Conservation (phyloP, 2,888 invertebrate genomes). For the Tetragonula carbonaria region DNA sequence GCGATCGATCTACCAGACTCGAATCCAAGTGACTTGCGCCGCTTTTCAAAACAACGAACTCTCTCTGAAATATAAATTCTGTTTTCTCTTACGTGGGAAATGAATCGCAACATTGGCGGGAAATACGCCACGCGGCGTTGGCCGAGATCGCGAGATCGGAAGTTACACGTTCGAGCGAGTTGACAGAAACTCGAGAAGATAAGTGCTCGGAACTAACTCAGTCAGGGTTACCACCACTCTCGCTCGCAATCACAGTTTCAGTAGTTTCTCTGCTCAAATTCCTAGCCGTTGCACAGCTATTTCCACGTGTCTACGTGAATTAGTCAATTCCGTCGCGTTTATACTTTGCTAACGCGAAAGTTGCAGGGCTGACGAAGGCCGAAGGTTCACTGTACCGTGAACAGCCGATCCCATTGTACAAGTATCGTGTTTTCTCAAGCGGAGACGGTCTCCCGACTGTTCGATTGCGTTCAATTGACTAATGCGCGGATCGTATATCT, state of each 20-base stretch:
- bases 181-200: conserved; percentile 1
- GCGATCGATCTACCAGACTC: too few relatives aligned
- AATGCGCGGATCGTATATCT: not conserved
- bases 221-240: not conserved
- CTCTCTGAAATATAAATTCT: too few relatives aligned
- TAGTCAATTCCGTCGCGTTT: not conserved
- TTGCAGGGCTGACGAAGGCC: not conserved
- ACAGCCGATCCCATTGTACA: not conserved
- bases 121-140: not conserved
- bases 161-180: not conserved
- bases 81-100: too few relatives aligned
- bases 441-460: not conserved
- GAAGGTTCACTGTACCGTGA: not conserved
- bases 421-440: conserved; percentile 2
- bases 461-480: not conserved
- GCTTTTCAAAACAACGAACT: too few relatives aligned
- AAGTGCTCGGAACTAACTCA: not conserved
- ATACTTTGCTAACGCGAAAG: not conserved
- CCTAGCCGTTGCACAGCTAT: not conserved
- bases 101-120: not conserved
- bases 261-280: not conserved
- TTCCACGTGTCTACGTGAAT: not conserved
- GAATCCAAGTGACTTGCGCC: too few relatives aligned
- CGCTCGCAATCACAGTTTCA: not conserved
- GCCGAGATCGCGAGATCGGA: not conserved